These are phyloP conservation scores for Dicyrtoma fusca DNA, from an alignment of 2,888 invertebrate species.

Conservation along the genomic window DNA sequence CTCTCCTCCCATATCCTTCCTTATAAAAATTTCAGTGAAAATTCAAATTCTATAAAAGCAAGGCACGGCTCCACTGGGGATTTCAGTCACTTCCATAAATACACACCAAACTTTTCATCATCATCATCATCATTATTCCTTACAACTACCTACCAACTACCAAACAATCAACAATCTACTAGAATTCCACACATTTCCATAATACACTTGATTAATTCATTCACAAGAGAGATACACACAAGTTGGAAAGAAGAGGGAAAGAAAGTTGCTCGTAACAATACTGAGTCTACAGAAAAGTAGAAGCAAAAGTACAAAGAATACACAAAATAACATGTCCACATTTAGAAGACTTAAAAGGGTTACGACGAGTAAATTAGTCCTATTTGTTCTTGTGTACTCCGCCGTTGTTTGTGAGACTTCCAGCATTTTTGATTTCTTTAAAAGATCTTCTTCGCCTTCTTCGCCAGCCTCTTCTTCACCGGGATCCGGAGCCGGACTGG, in stretches of 20 bases:
- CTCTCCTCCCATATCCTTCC: not conserved
- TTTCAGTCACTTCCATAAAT: conserved; percentile 8
- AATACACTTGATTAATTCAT: too few relatives aligned
- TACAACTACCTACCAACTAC: too few relatives aligned
- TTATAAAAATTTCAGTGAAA: not conserved
- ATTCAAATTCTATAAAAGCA: conserved; percentile 14
- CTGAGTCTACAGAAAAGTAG: too few relatives aligned
- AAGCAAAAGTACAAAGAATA: too few relatives aligned
- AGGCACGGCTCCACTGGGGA: not conserved
- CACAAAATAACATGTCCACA: too few relatives aligned
- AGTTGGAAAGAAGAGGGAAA: too few relatives aligned
- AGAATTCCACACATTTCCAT: too few relatives aligned
- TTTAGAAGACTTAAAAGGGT: too few relatives aligned
- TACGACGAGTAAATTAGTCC: not conserved
- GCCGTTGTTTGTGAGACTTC: conserved; percentile 26
- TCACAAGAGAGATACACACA: too few relatives aligned
- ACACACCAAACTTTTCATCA: not conserved
- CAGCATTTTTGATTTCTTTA: conserved; percentile 30
- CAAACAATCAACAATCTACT: too few relatives aligned
- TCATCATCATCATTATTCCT: too few relatives aligned
- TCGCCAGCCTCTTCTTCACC: not conserved
- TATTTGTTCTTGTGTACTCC: conserved; percentile 18
- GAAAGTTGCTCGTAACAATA: too few relatives aligned
- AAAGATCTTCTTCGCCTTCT: conserved; percentile 4
- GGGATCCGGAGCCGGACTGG: not conserved